Base-by-base conservation (phyloP, 2,888 invertebrate species). In the Seira ritae region DNA sequence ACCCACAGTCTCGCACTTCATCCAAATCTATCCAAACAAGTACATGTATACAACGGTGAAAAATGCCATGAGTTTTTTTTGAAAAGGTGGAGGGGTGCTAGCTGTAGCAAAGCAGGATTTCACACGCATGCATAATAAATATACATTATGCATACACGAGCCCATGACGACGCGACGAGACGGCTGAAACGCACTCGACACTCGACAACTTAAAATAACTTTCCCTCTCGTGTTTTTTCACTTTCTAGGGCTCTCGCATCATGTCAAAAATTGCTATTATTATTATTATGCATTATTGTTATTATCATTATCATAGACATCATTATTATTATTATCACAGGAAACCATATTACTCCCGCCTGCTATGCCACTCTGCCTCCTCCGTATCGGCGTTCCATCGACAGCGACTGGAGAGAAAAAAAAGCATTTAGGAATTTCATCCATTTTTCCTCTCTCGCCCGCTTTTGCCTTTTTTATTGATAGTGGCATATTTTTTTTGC, bases 231-330 rank as follows among this genome's bases (percentile, higher is more conserved):
- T 17, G 19, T 23, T 31, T n/a, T 71, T 66, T n/a, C 42, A 78
- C 24, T 78, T 78, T 66, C 78, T 31, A 31, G 31, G 2, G 31
- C 46, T 70, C 46, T 69, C 66, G 78, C 78, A 65, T 72, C 65
- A 72, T 72, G 20, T 50, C 65, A 66, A 31, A n/a, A 31, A 31
- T 31, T 31, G 31, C 31, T 31, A 31, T 24, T n/a, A 62, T 70
- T 70, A 71, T 78, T 78, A 78, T 78, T 77, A 70, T 77, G 77
- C 70, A 77, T 77, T 77, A 77, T 70, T 77, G 69, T 77, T 78
- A 78, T 78, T 78, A 71, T 78, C 71, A 78, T 78, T 71, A 71
- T 78, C 78, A 71, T 78, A 31, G 31, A 4, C 65, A 37, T 71
- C 60, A 71, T 71, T 71, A 71, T 60, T 71, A 78, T 76, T 66